A percentile compares a stretch with the other conserved stretches of the same genome.
Conservation (phyloP, 2,797 vertebrate species). For the Trachurus trachurus region DNA sequence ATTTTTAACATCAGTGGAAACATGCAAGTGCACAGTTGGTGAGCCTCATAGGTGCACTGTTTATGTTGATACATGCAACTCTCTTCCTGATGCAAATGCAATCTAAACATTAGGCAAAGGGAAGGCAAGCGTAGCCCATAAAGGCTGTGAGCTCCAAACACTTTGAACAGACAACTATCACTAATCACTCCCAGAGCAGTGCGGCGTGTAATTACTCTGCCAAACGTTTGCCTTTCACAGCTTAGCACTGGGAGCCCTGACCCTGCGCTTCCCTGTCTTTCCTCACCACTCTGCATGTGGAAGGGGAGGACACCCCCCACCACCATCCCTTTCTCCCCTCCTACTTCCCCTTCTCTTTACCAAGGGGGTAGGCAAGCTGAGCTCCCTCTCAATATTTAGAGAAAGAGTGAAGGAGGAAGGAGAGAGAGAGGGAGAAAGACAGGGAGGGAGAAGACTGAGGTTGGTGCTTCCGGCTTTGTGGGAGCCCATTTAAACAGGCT, state of each 20-base stretch:
- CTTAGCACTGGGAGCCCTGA: conserved; percentile 87
- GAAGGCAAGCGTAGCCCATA: conserved; percentile 84
- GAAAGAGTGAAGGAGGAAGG: conserved; percentile 69
- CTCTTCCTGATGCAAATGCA: conserved; percentile 84
- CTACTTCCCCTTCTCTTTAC: conserved; percentile 46
- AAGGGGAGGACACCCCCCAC: conserved; percentile 52
- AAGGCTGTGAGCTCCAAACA: conserved; percentile 83
- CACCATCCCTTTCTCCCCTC: background rate
- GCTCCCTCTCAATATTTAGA: conserved; percentile 83
- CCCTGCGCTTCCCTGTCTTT: conserved; percentile 86
- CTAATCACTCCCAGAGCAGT: conserved; percentile 89
- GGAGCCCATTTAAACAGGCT: conserved; percentile 85
- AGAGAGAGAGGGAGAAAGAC: conserved; percentile 58
- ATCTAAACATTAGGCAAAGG: conserved; percentile 82
- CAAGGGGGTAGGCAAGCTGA: conserved; percentile 75
- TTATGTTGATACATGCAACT: conserved; percentile 82
- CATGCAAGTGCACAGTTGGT: conserved; percentile 38
- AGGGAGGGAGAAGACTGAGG: conserved; percentile 77
- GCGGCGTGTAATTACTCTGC: conserved; percentile 88
- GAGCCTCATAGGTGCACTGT: conserved; percentile 64
- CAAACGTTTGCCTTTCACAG: conserved; percentile 89
- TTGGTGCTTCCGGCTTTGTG: conserved; percentile 84
- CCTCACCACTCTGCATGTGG: conserved; percentile 80
- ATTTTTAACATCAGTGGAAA: conserved; percentile 45
- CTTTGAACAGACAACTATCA: conserved; percentile 87